phyloP scores from a whole-genome alignment of 2,888 invertebrate genomes.

The Spodoptera littoralis region DNA sequence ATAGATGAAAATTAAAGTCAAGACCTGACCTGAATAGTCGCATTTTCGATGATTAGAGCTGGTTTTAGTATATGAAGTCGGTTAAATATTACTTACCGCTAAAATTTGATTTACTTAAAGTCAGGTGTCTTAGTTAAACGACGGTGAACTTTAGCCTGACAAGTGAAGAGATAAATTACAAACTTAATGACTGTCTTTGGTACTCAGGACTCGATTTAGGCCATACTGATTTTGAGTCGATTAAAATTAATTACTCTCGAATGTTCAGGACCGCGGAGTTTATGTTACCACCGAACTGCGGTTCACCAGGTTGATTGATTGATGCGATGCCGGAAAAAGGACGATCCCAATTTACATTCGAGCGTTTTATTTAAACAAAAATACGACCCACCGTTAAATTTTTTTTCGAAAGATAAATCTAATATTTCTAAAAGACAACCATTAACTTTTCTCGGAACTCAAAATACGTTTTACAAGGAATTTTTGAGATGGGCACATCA shows the following conservation, averaged over 20 bases:
- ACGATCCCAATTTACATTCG: background rate
- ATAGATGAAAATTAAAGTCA: no score
- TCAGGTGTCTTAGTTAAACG: no score
- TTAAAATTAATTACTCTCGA: conserved; percentile 15
- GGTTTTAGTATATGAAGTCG: no score
- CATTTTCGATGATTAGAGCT: no score
- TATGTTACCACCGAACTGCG: conserved; percentile 5
- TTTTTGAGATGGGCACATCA: no score
- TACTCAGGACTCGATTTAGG: background rate
- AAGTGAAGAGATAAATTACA: background rate
- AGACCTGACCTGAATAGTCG: no score
- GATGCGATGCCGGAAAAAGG: conserved; percentile 1
- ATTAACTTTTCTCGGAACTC: background rate
- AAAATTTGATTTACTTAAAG: no score
- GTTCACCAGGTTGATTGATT: background rate
- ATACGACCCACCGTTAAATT: background rate
- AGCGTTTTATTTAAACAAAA: background rate
- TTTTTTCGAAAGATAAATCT: background rate
- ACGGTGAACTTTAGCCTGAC: background rate
- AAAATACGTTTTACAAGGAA: no score
- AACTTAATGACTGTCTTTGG: background rate
- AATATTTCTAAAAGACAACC: conserved; percentile 1
- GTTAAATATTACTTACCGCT: no score
- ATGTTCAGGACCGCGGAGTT: background rate
- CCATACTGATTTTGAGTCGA: conserved; percentile 2